Evolutionary conservation across 2,797 vertebrate species (phyloP), one percentile per base, ranked within the genome.

Genomic region (Sebastes hubbsi): DNA sequence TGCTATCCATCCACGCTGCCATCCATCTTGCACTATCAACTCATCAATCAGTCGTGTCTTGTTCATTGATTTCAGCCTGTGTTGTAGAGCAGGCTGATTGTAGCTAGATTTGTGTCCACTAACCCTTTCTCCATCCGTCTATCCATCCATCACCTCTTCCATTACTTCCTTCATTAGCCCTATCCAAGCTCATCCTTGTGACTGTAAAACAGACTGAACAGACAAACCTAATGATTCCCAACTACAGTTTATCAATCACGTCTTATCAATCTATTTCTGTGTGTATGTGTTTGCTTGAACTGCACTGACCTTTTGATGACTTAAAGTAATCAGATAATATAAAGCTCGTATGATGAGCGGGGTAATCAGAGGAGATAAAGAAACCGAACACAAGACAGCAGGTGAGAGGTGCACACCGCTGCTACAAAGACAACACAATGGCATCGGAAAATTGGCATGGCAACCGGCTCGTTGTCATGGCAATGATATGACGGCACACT

Each of bases 401-500:
- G 92, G 88, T 91, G 80, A 94, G 85, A 87, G 72, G 80, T 67
- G 79, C 69, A 89, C 82, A 91, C 91, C 85, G 91, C 93, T 83
- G 82, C 93, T 88, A 92, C 93, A 88, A 72, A 91, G 78, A 92
- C 78, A 80, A 85, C 90, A 94, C 87, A 96, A 96, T 95, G 67
- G 92, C 94, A 95, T 85, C 83, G 95, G 95, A 92, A 93, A 92
- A 92, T 93, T 94, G 95, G 91, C 96, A 96, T 96, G 95, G 95
- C 95, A 96, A 97, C 96, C 89, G 72, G 90, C 94, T 84, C 4
- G 97, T 97, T 94, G 95, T 96, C 95, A 94, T 94, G 92, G 96
- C 93, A 93, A 97, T 96, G 59, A 34, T 88, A 79, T 89, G 95
- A 97, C 96, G 95, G 95, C 95, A 95, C 94, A 96, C 92, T 92